Conservation (phyloP, 2,113 vertebrate genomes). For the Xyrauchen texanus region DNA sequence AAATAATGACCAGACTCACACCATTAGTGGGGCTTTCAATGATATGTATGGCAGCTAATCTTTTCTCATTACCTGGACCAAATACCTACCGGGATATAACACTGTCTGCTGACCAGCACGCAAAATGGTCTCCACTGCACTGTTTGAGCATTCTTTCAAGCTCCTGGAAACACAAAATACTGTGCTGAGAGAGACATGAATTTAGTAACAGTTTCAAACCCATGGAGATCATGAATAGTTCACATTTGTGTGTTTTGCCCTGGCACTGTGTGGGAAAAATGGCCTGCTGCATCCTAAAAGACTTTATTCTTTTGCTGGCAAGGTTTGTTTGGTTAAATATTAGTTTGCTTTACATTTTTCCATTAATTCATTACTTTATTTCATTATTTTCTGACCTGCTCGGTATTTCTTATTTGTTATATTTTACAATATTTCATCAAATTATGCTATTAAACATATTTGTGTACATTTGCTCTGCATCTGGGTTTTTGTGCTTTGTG, state of each 20-base stretch:
- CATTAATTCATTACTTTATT: too few species aligned
- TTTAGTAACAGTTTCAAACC: not conserved
- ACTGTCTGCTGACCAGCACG: constrained; percentile 23
- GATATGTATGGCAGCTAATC: constrained; percentile 54
- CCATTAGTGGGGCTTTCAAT: constrained; percentile 50
- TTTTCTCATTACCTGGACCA: constrained; percentile 56
- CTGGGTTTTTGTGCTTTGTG: too few species aligned
- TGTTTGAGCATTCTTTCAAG: constrained; percentile 33
- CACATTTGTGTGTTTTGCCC: not conserved
- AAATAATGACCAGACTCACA: constrained; percentile 45
- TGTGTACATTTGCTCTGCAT: too few species aligned
- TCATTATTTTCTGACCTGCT: too few species aligned
- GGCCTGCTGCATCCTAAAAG: not conserved
- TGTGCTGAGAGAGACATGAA: not conserved
- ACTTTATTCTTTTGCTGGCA: not conserved
- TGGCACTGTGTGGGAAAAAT: not conserved
- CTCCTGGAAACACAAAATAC: constrained; percentile 1
- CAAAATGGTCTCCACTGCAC: constrained; percentile 40
- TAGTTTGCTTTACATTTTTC: too few species aligned
- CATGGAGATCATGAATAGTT: too few species aligned
- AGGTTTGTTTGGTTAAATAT: not conserved
- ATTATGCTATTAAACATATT: too few species aligned
- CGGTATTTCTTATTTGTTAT: too few species aligned
- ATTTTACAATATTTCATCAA: too few species aligned
- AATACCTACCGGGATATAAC: constrained; percentile 31